phyloP scores from a whole-genome alignment of 2,113 vertebrate species.

The Tichodroma muraria region DNA sequence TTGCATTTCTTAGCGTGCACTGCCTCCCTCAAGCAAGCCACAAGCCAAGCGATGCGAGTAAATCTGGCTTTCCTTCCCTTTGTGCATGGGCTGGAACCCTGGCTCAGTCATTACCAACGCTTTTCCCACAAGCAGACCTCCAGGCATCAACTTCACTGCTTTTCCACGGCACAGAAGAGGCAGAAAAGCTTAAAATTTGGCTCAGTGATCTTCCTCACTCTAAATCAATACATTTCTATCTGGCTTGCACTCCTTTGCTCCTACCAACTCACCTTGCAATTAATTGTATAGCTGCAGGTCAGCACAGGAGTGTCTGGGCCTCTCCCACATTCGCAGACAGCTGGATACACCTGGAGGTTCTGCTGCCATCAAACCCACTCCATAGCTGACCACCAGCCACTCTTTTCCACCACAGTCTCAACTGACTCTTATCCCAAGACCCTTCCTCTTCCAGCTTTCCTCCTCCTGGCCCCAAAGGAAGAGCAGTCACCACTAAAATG shows the following conservation, averaged over 20 bases:
- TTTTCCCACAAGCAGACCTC: not conserved
- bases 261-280: not conserved
- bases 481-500: not conserved
- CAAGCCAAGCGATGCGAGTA: not conserved
- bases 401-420: not conserved
- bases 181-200: not conserved
- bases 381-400: fast-evolving
- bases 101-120: not conserved
- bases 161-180: not conserved
- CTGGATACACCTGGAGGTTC: not conserved
- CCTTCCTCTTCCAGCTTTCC: not conserved
- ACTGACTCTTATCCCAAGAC: not conserved
- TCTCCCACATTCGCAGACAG: fast-evolving
- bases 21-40: not conserved
- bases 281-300: not conserved
- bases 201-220: not conserved
- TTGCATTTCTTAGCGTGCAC: not conserved
- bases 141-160: not conserved
- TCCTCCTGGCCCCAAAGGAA: not conserved
- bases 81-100: not conserved
- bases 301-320: not conserved
- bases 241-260: not conserved
- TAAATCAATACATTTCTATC: not conserved
- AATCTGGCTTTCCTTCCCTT: not conserved
- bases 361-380: not conserved